Conservation (phyloP, 2,797 vertebrate genomes). For the Anguilla obscura region DNA sequence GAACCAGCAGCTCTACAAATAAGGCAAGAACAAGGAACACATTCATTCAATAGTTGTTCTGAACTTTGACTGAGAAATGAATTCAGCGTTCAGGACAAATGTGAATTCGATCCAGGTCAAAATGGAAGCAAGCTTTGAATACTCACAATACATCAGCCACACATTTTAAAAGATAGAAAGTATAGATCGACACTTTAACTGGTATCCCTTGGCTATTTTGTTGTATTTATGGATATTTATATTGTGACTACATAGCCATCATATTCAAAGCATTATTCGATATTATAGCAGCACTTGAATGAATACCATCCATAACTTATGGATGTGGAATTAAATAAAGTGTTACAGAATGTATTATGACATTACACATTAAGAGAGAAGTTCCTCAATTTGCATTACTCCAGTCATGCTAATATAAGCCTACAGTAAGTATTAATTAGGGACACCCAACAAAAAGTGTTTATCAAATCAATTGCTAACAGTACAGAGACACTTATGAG, state of each 20-base stretch:
- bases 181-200: background rate
- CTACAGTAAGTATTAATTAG: background rate
- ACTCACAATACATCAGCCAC: conserved; percentile 15
- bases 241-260: background rate
- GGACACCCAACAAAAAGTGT: background rate
- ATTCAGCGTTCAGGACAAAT: background rate
- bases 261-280: background rate
- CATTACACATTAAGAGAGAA: background rate
- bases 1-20: conserved; percentile 20
- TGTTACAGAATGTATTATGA: background rate
- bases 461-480: background rate
- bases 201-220: background rate
- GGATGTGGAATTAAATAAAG: background rate
- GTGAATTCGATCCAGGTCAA: background rate
- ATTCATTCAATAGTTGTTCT: background rate
- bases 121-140: conserved; percentile 1
- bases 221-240: background rate
- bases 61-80: background rate
- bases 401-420: background rate
- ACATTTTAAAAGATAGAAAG: background rate
- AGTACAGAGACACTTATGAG: background rate
- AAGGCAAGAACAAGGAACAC: background rate
- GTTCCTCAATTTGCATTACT: background rate
- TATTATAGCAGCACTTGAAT: background rate
- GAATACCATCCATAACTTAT: background rate